phyloP scores from a whole-genome alignment of 2,113 vertebrate genomes.

The Plotosus lineatus region DNA sequence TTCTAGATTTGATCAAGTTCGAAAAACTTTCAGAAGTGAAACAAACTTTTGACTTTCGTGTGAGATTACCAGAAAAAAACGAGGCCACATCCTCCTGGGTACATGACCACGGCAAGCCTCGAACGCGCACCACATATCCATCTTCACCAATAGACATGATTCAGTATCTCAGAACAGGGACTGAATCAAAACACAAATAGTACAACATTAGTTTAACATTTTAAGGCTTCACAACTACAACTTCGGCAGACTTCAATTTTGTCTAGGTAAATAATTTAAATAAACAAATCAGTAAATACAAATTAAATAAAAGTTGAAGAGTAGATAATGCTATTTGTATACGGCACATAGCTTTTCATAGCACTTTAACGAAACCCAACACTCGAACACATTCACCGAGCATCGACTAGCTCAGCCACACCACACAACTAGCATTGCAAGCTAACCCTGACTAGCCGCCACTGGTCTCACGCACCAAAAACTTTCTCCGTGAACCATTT shows the following conservation, averaged over 20 bases:
- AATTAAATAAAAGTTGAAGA: neutral
- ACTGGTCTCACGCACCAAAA: neutral
- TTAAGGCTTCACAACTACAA: neutral
- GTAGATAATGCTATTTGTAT: neutral
- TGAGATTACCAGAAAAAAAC: conserved; percentile 78
- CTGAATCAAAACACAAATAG: neutral
- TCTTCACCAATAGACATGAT: conserved; percentile 78
- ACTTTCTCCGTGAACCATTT: conserved; percentile 21
- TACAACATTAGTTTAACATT: neutral
- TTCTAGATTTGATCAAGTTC: no score
- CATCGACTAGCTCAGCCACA: neutral
- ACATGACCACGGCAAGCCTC: conserved; percentile 82
- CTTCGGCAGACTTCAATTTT: neutral
- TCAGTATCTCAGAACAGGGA: conserved; percentile 52
- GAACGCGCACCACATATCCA: conserved; percentile 80
- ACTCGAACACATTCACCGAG: neutral
- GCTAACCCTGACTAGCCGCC: neutral
- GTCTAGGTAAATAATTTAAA: no score
- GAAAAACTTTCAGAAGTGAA: neutral
- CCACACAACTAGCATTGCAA: neutral
- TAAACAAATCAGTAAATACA: neutral
- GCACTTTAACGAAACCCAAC: neutral
- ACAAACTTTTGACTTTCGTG: neutral
- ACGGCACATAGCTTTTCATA: neutral
- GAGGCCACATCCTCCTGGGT: conserved; percentile 77